These are phyloP conservation scores for Olivierus martensii DNA, from an alignment of 1,140 invertebrate species.

Conservation along the genomic window DNA sequence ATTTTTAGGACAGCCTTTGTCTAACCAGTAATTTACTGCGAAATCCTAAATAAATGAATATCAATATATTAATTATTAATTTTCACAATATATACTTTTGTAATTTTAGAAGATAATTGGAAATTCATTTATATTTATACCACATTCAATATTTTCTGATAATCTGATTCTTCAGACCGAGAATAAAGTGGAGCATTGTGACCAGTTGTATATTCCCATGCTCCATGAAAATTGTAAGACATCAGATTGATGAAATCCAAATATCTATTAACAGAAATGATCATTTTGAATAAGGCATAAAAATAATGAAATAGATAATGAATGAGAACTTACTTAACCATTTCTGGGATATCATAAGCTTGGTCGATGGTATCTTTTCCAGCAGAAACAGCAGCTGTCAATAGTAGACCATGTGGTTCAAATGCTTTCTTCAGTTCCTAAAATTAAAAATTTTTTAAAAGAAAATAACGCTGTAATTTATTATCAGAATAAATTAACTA, in stretches of 20 bases:
- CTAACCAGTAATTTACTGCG: slow-evolving; percentile 67
- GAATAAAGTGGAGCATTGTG: slow-evolving; percentile 30
- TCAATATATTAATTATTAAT: no score
- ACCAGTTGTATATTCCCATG: slow-evolving; percentile 30
- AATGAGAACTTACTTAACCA: slow-evolving; percentile 14
- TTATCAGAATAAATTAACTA: no score
- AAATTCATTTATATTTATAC: not conserved
- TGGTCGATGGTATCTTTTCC: slow-evolving; percentile 53
- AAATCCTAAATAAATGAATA: no score
- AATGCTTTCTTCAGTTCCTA: slow-evolving; percentile 42
- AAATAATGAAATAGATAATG: no score
- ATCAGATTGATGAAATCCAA: slow-evolving; percentile 26
- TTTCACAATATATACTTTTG: no score
- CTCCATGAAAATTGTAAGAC: slow-evolving; percentile 34
- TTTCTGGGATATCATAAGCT: slow-evolving; percentile 34
- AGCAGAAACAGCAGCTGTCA: slow-evolving; percentile 48
- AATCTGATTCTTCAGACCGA: slow-evolving; percentile 41
- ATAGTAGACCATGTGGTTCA: slow-evolving; percentile 35
- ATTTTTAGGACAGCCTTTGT: slow-evolving; percentile 52
- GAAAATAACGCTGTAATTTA: no score
- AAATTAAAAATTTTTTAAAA: not conserved
- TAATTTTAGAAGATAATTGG: no score
- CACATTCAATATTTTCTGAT: slow-evolving; percentile 2
- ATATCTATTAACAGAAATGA: not conserved
- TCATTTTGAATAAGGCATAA: no score